Evolutionary conservation across 2,888 invertebrate genomes (phyloP).

Genomic region (Chaetogeoica ovagalla): DNA sequence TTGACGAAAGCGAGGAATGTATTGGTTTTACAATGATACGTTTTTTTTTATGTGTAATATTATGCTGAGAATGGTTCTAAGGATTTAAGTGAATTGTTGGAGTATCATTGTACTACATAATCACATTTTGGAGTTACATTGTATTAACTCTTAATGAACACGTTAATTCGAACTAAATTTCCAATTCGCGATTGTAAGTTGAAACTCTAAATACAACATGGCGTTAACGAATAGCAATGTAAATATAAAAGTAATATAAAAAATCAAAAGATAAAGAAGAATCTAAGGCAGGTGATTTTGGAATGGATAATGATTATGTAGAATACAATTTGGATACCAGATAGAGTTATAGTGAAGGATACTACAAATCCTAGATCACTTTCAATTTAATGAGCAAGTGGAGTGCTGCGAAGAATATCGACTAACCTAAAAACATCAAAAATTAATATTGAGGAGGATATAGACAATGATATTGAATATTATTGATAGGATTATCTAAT

Average conservation of each 20-base stretch:
- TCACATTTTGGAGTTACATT: conserved; percentile 1
- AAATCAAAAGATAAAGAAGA: not conserved
- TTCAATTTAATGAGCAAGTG: too few species aligned
- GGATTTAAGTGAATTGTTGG: not conserved
- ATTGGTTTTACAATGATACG: too few species aligned
- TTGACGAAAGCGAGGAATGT: too few species aligned
- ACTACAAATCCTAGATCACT: not conserved
- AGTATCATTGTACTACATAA: conserved; percentile 17
- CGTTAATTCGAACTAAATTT: conserved; percentile 9
- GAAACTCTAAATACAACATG: not conserved
- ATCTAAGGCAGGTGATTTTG: not conserved
- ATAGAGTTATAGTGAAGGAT: not conserved
- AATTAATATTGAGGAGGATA: too few species aligned
- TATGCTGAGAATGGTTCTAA: not conserved
- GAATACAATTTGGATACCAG: not conserved
- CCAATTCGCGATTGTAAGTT: not conserved
- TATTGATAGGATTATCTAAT: too few species aligned
- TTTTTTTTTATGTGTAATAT: too few species aligned
- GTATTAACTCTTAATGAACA: conserved; percentile 1
- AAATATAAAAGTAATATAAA: not conserved
- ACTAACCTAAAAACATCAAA: too few species aligned
- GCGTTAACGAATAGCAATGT: not conserved
- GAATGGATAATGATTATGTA: not conserved
- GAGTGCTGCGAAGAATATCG: too few species aligned
- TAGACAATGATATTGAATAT: too few species aligned